Evolutionary conservation across 2,888 invertebrate genomes (phyloP), one percentile per base, ranked within the genome.

Genomic region (Eubasilissa splendida): DNA sequence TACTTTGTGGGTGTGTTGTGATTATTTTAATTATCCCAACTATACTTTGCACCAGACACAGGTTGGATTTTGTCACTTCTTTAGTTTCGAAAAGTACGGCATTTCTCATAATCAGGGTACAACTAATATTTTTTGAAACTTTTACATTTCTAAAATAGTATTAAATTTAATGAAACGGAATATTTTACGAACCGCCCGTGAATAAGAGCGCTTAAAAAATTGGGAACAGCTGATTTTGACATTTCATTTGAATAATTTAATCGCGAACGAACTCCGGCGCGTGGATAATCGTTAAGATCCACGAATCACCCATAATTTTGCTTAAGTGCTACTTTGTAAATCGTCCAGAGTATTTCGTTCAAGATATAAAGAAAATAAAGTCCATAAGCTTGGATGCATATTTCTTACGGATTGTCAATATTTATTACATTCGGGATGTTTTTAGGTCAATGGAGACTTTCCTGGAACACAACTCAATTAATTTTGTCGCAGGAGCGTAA

Each of bases 281-380:
- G 80, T 80, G 80, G 56, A 80, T 80, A 80, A 80, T 77, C 73
- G 71, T 58, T 58, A 56, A 59, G 70, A 58, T 54, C 59, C 22
- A 22, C 74, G 42, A 65, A 79, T 53, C 22, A 42, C 5, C 56
- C 9, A 58, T 65, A 65, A 74, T 79, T 79, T 77, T 33, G n/a
- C 52, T 50, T 77, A 56, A 77, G 14, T 33, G 68, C 22, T 42
- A 42, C 56, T 77, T 77, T 76, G 65, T 54, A 56, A 68, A 77
- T 68, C 58, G 56, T 22, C 68, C 22, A 53, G 33, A 22, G 54
- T 9, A n/a, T 60, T 76, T 42, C n/a, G 33, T 74, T 59, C 22
- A 74, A 58, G 3, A 76, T 65, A 71, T 31, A 50, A 71, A 54
- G 56, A 63, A 63, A 65, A 54, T 33, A 53, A 53, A 73, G 50